Conservation (phyloP, 2,888 invertebrate species). For the Andricus curvator region DNA sequence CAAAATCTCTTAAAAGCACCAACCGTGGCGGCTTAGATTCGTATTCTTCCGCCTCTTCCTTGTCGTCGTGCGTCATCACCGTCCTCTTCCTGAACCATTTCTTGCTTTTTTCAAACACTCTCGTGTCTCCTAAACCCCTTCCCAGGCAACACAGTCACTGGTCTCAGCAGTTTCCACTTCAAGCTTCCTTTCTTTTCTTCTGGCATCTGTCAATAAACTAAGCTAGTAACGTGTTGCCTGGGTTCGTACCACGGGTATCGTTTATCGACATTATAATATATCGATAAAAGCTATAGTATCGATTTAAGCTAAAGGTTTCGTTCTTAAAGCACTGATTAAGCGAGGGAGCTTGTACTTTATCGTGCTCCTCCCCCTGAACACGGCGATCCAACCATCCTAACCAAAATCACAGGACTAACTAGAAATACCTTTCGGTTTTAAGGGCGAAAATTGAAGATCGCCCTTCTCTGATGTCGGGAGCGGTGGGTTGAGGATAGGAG, state of each 20-base stretch:
- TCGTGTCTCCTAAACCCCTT: slow-evolving; percentile 14
- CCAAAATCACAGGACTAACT: slow-evolving; percentile 78
- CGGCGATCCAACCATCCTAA: slow-evolving; percentile 72
- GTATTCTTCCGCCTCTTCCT: slow-evolving; percentile 48
- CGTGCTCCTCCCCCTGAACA: slow-evolving; percentile 75
- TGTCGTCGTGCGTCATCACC: slow-evolving; percentile 39
- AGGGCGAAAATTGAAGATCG: slow-evolving; percentile 16
- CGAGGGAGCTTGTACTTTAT: slow-evolving; percentile 77
- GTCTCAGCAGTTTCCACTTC: background rate
- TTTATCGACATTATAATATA: slow-evolving; percentile 2
- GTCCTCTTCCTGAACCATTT: slow-evolving; percentile 13
- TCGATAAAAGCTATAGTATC: slow-evolving; percentile 46
- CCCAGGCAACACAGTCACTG: slow-evolving; percentile 46
- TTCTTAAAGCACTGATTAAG: slow-evolving; percentile 78
- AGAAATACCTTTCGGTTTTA: slow-evolving; percentile 71
- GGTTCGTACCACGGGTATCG: slow-evolving; percentile 2
- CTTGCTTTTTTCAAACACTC: slow-evolving; percentile 35
- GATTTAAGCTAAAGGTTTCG: slow-evolving; percentile 75
- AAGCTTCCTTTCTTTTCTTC: slow-evolving; percentile 17
- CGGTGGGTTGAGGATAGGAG: slow-evolving; percentile 3
- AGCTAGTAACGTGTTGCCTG: slow-evolving; percentile 36
- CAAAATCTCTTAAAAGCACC: slow-evolving; percentile 78
- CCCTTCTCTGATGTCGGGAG: background rate
- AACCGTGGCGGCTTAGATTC: slow-evolving; percentile 69
- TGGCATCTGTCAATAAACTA: slow-evolving; percentile 20